Conservation (phyloP, 2,797 vertebrate species). For the Chaetodon trifasciatus region DNA sequence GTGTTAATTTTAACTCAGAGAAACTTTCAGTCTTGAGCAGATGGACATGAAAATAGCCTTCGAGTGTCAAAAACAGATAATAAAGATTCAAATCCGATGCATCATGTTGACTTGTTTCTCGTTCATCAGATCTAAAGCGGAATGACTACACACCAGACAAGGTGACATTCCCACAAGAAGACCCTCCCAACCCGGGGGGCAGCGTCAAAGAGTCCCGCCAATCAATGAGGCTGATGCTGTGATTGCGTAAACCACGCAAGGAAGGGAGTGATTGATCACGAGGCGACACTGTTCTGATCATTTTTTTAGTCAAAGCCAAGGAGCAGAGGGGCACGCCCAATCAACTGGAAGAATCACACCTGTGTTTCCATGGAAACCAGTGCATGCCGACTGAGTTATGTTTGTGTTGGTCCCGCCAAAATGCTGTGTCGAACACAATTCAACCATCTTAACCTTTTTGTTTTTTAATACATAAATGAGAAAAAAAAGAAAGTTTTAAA, state of each 20-base stretch:
- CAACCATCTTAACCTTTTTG: constrained; percentile 52
- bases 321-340: constrained; percentile 42
- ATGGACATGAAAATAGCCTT: background rate
- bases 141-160: constrained; percentile 99
- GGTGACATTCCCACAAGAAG: constrained; percentile 92
- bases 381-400: constrained; percentile 68
- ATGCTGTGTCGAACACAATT: constrained; percentile 65
- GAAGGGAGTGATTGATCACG: background rate
- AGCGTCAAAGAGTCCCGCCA: constrained; percentile 91
- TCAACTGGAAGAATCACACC: constrained; percentile 70
- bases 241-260: constrained; percentile 43
- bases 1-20: background rate
- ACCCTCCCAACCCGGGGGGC: constrained; percentile 89
- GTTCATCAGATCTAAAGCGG: constrained; percentile 91
- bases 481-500: constrained; percentile 64
- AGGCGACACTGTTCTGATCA: constrained; percentile 1
- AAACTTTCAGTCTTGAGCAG: background rate
- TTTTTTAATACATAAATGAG: constrained; percentile 64
- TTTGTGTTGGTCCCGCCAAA: constrained; percentile 59
- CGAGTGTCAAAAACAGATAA: background rate
- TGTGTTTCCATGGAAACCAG: constrained; percentile 65
- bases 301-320: constrained; percentile 63
- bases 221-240: constrained; percentile 94
- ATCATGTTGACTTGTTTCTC: background rate
- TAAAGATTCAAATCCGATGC: background rate